phyloP scores from a whole-genome alignment of 2,797 vertebrate species.

The Fringilla coelebs region DNA sequence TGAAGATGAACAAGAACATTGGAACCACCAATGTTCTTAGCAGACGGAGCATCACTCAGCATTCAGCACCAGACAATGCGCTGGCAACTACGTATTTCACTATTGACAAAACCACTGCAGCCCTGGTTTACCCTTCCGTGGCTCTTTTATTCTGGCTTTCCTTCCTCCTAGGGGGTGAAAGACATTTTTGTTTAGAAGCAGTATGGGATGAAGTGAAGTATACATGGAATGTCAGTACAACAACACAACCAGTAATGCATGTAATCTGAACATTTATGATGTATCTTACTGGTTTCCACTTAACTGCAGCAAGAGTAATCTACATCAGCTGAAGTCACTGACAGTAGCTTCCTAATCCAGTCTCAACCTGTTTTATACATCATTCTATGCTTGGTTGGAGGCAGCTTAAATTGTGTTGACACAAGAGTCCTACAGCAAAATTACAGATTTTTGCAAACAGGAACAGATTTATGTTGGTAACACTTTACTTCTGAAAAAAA shows the following conservation, averaged over 20 bases:
- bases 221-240: accelerated
- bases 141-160: not conserved
- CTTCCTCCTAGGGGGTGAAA: not conserved
- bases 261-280: not conserved
- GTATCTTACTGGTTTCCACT: not conserved
- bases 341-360: not conserved
- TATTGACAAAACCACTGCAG: not conserved
- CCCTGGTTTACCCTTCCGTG: not conserved
- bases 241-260: not conserved
- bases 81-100: not conserved
- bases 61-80: not conserved
- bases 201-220: not conserved
- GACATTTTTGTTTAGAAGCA: not conserved
- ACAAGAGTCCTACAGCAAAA: not conserved
- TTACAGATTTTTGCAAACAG: not conserved
- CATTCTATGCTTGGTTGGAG: not conserved
- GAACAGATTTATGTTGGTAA: not conserved
- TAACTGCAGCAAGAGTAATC: not conserved
- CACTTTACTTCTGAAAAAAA: not conserved
- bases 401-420: not conserved
- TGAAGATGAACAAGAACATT: not conserved
- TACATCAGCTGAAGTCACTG: not conserved
- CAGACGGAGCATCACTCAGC: not conserved
- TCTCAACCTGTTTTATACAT: not conserved
- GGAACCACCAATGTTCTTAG: not conserved